phyloP scores from a whole-genome alignment of 2,797 vertebrate genomes.

The Pseudochromis fuscus region DNA sequence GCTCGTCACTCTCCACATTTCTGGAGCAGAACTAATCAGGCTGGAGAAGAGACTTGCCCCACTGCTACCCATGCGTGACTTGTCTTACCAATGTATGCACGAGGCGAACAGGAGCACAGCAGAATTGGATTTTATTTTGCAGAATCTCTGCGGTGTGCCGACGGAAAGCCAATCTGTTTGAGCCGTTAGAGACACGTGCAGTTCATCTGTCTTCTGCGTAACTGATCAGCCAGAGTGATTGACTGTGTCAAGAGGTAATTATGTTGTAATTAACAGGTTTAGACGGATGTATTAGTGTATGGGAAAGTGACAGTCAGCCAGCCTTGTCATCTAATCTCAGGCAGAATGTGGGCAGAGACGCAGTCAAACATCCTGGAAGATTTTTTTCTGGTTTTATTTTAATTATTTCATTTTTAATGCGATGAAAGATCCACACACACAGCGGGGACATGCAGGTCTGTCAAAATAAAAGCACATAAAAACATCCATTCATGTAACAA shows the following conservation, averaged over 20 bases:
- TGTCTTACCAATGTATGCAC: constrained; percentile 63
- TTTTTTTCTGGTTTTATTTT: background rate
- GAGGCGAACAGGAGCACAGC: constrained; percentile 36
- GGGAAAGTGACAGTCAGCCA: constrained; percentile 19
- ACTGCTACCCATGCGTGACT: constrained; percentile 58
- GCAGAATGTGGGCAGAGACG: background rate
- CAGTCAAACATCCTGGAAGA: background rate
- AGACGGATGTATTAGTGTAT: constrained; percentile 35
- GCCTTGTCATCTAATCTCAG: constrained; percentile 8
- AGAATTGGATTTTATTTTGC: constrained; percentile 64
- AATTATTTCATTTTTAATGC: background rate
- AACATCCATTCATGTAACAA: too few relatives aligned
- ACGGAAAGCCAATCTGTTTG: constrained; percentile 26
- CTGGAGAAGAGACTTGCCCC: constrained; percentile 64
- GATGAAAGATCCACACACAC: too few relatives aligned
- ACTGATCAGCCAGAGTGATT: constrained; percentile 60
- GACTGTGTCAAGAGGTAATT: constrained; percentile 55
- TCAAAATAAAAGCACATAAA: background rate
- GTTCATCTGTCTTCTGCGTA: constrained; percentile 56
- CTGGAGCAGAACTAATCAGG: constrained; percentile 81
- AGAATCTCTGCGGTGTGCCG: constrained; percentile 22
- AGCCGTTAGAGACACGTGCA: constrained; percentile 27
- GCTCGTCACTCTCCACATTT: constrained; percentile 76
- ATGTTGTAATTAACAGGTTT: constrained; percentile 58
- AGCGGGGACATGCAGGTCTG: too few relatives aligned